Evolutionary conservation across 37 sponge, comb jelly and placozoan species (phyloP), one percentile per base, ranked within the genome.

Genomic region (Geodia barretti): DNA sequence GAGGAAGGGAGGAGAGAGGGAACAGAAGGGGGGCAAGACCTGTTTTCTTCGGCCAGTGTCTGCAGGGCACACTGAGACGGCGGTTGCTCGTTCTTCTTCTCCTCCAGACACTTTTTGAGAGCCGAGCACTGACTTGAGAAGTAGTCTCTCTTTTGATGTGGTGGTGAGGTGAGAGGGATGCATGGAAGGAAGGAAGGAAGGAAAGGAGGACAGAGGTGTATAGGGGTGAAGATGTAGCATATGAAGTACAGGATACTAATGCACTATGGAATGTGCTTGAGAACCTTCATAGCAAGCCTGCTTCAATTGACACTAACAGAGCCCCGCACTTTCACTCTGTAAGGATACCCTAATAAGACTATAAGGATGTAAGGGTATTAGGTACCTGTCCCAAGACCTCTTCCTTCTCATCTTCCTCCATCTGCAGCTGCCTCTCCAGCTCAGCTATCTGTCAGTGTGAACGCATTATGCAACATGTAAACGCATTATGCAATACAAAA

Each of bases 381-480:
- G n/a, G n/a, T 39, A n/a, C 21, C 75, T 89, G 80, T 25, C 59
- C 28, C 9, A 54, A 21, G 0, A 83, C 29, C 60, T 89, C 89
- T 28, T 79, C 89, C 59, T 89, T 89, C 36, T 89, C 89, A 73
- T 89, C 89, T 39, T 84, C 84, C 43, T 78, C 5, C 37, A 69
- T 36, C 59, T 84, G 79, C 17, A 89, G 68, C 33, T 77, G 84
- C 34, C 80, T 29, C 80, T 79, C 79, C 23, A 83, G 69, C 23
- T 64, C 37, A 35, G 69, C 28, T 23, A 79, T 74, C 43, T 63
- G 62, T 72, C 3, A 2, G 37, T 71, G 64, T 8, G 43, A 62
- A 14, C 68, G 24, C 14, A 64, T 58, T 29, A 74, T 67, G 35
- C 4, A 41, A 60, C 42, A 8, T 72, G 62, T 39, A 21, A 3